Base-by-base conservation (phyloP, 2,113 vertebrate genomes). In the Perca schrenkii region DNA sequence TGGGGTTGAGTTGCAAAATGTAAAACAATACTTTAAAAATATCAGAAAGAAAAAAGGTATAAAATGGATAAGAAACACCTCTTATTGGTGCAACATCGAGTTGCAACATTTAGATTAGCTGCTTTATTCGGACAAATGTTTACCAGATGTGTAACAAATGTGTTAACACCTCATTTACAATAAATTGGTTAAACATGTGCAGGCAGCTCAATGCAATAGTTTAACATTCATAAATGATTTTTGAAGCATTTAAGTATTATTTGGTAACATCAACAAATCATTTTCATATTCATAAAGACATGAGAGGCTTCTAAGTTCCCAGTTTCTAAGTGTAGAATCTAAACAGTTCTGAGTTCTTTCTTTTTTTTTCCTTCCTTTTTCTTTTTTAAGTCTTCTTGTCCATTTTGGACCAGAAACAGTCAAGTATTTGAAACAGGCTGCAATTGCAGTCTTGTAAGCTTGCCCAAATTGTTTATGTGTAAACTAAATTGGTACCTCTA, bases 391-490 rank as follows among this genome's bases (percentile, higher is more conserved):
- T 19, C 16, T 65, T 8, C n/a, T 40, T 31, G 47, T 56, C 10
- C 43, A 21, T 5, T 40, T 34, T 36, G 16, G 50, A 60, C 52
- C 79, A 85, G 56, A 84, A 87, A 88, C 83, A 56, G 89, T 79
- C 89, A 79, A 72, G 78, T 77, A 75, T 85, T 82, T 34, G 0
- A 79, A 90, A 87, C 61, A 71, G 64, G 52, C 77, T 77, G 74
- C 74, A 64, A 73, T 74, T 74, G 64, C 43, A 75, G 46, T 80
- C 72, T 78, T 71, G 77, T 77, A 31, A 75, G 40, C 53, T 28
- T 64, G 69, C 57, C 46, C 12, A 67, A 74, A 83, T 88, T 93
- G 87, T 93, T 94, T 93, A 85, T 83, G 85, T 82, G 79, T 91
- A 73, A 85, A 89, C 83, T 65, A 91, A 92, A 92, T 90, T 87